Conservation (phyloP, 2,113 vertebrate genomes). For the Peromyscus californicus region DNA sequence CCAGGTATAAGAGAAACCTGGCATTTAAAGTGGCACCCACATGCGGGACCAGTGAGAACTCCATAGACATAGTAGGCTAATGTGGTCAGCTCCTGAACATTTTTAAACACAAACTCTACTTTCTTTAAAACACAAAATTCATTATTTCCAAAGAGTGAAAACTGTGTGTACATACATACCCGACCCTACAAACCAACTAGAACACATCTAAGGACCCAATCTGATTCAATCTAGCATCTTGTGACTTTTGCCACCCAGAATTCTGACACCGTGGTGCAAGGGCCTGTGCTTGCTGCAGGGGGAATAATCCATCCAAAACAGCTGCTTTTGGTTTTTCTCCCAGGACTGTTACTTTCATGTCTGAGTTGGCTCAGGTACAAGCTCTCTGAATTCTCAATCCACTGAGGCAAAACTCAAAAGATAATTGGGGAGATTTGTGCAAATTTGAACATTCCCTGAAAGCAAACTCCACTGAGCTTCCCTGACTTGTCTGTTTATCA, state of each 20-base stretch:
- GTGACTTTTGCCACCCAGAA: constrained; percentile 23
- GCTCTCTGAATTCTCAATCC: not conserved
- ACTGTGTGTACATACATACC: not conserved
- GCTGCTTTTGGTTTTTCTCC: not conserved
- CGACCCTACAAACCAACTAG: not conserved
- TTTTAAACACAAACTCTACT: not conserved
- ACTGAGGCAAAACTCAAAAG: constrained; percentile 1
- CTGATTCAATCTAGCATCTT: not conserved
- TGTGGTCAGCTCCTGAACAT: not conserved
- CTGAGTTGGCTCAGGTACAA: not conserved
- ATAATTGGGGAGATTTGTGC: not conserved
- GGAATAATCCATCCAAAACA: not conserved
- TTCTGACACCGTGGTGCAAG: not conserved
- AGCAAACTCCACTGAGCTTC: not conserved
- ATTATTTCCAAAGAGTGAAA: constrained; percentile 32
- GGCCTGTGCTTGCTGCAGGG: not conserved
- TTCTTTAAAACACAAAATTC: not conserved
- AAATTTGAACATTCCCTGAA: constrained; percentile 50
- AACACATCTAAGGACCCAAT: not conserved
- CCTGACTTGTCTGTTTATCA: not conserved
- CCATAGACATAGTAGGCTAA: not conserved
- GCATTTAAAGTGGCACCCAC: not conserved
- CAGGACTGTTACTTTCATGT: not conserved
- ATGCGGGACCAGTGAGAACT: not conserved
- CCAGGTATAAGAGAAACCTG: not conserved